Percentiles rank a stretch among this genome's conserved stretches.
These are phyloP conservation scores for Valencia hispanica DNA, from an alignment of 2,797 vertebrate species.

Conservation along the genomic window DNA sequence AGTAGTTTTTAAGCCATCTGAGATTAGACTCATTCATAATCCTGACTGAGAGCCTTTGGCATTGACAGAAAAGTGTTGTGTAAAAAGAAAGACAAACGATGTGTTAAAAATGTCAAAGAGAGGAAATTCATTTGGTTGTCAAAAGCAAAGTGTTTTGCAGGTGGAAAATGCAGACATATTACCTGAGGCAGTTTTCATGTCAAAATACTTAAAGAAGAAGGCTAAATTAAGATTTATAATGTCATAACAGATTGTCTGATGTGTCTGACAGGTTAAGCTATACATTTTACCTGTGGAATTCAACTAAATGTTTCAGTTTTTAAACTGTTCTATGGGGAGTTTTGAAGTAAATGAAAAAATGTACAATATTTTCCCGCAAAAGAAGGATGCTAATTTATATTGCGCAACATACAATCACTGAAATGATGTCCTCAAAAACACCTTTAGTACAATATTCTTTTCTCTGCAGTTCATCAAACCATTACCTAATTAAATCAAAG, in stretches of 20 bases:
- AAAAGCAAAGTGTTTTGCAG: conserved; percentile 24
- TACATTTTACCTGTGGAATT: conserved; percentile 34
- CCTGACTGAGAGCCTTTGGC: conserved; percentile 34
- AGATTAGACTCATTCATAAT: conserved; percentile 43
- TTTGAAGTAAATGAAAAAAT: conserved; percentile 1
- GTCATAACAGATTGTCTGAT: conserved; percentile 48
- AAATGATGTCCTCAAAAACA: conserved; percentile 25
- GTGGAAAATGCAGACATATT: conserved; percentile 44
- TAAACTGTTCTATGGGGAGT: conserved; percentile 14
- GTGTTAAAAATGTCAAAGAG: conserved; percentile 46
- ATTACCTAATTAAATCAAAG: conserved; percentile 57
- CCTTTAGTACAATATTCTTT: conserved; percentile 17
- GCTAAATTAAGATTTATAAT: conserved; percentile 67
- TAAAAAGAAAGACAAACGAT: conserved; percentile 55
- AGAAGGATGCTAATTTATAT: neutral
- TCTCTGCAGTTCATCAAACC: conserved; percentile 13
- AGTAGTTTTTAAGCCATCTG: conserved; percentile 29
- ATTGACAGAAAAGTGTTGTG: conserved; percentile 16
- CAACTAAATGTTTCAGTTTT: conserved; percentile 13
- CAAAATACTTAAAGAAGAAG: conserved; percentile 52
- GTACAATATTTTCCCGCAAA: conserved; percentile 7
- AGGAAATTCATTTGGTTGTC: conserved; percentile 50
- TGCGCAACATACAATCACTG: conserved; percentile 6
- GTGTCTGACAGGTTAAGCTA: conserved; percentile 43
- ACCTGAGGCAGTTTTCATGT: conserved; percentile 56